Conservation (phyloP, 1,140 invertebrate genomes). For the Nasonia giraulti region DNA sequence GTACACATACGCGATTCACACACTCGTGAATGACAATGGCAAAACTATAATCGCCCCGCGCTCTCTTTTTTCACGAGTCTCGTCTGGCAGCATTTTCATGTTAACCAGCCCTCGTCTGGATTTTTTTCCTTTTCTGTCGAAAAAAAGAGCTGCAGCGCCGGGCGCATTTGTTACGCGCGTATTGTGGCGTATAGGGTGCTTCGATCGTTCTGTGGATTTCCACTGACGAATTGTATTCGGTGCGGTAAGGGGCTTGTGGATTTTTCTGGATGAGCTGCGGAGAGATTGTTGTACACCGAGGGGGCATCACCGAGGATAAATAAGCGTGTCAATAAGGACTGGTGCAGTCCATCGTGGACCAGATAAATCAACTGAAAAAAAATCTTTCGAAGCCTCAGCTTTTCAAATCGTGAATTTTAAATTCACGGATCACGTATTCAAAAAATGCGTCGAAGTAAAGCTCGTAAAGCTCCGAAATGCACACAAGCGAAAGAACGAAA, state of each 20-base stretch:
- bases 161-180: slow-evolving; percentile 26
- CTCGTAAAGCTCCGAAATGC: no score
- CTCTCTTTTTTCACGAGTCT: slow-evolving; percentile 24
- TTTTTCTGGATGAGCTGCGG: neutral
- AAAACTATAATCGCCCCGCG: slow-evolving; percentile 23
- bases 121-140: slow-evolving; percentile 8
- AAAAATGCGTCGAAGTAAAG: no score
- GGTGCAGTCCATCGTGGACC: no score
- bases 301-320: slow-evolving; percentile 5
- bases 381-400: neutral
- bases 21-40: slow-evolving; percentile 50
- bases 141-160: slow-evolving; percentile 7
- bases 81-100: slow-evolving; percentile 18
- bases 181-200: neutral
- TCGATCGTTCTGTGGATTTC: neutral
- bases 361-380: neutral
- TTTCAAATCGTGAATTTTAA: neutral
- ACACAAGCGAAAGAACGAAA: no score
- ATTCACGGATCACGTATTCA: no score
- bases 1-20: neutral
- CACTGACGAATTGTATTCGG: slow-evolving; percentile 15
- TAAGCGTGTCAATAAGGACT: neutral
- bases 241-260: neutral
- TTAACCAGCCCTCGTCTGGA: neutral
- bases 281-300: neutral